Evolutionary conservation across 2,113 vertebrate species (phyloP).

Genomic region (Callionymus lyra): DNA sequence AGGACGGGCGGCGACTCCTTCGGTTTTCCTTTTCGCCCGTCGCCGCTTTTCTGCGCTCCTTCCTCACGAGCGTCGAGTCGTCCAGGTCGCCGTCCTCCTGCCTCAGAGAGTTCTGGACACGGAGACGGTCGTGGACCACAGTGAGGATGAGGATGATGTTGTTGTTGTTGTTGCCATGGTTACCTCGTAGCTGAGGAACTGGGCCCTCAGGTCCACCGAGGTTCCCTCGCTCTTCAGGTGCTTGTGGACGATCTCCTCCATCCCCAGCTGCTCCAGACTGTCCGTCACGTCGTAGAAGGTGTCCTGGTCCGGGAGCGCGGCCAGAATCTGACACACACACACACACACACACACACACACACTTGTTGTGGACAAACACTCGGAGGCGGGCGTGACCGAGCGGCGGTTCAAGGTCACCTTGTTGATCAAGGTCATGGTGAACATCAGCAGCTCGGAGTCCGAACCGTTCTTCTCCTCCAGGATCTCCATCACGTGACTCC

Average conservation of each 20-base stretch:
- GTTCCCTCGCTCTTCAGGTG: conserved; percentile 68
- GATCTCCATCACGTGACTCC: conserved; percentile 77
- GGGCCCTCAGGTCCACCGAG: conserved; percentile 75
- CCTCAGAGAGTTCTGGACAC: conserved; percentile 69
- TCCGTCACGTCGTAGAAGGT: conserved; percentile 92
- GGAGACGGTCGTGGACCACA: too few relatives aligned
- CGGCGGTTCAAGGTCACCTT: conserved; percentile 59
- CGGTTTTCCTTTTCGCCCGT: conserved; percentile 69
- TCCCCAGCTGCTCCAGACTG: conserved; percentile 84
- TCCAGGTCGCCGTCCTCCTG: conserved; percentile 76
- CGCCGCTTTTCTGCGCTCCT: conserved; percentile 73
- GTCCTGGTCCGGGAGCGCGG: conserved; percentile 88
- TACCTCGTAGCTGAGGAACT: conserved; percentile 84
- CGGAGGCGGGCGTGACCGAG: neutral
- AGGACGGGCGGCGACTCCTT: conserved; percentile 59
- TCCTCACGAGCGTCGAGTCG: conserved; percentile 60
- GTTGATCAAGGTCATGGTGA: conserved; percentile 86
- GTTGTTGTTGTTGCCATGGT: neutral
- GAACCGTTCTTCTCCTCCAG: conserved; percentile 78
- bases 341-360: too few relatives aligned
- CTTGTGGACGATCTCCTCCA: conserved; percentile 79
- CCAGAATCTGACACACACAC: conserved; percentile 72
- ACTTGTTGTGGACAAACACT: neutral
- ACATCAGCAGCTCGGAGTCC: conserved; percentile 82
- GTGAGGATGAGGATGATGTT: too few relatives aligned